These are phyloP conservation scores for Diachrysia chrysitis DNA, from an alignment of 2,888 invertebrate species.

Conservation along the genomic window DNA sequence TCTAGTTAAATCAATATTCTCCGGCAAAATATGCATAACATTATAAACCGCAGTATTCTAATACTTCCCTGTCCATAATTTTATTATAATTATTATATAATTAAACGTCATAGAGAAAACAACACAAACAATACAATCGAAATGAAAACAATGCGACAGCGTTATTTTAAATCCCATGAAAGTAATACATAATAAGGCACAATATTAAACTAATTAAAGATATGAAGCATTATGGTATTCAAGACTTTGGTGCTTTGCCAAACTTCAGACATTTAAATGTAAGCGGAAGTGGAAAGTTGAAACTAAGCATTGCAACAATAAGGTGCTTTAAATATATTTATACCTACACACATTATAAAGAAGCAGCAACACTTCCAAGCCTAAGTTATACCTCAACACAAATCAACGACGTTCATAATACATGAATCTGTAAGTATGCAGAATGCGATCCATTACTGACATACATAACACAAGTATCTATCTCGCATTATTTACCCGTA, in stretches of 20 bases:
- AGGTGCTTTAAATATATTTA: conserved; percentile 32
- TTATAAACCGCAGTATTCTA: conserved; percentile 9
- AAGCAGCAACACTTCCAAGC: conserved; percentile 53
- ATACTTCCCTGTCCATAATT: conserved; percentile 38
- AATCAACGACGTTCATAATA: conserved; percentile 67
- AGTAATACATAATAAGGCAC: conserved; percentile 19
- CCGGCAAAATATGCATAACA: conserved; percentile 12
- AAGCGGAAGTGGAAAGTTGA: conserved; percentile 29
- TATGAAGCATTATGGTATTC: conserved; percentile 34
- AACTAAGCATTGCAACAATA: conserved; percentile 35
- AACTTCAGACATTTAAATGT: conserved; percentile 39
- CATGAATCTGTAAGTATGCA: conserved; percentile 63
- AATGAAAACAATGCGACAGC: conserved; percentile 21
- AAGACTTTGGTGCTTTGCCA: conserved; percentile 55
- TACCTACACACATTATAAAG: conserved; percentile 45
- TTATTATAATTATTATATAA: conserved; percentile 10
- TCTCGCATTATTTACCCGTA: conserved; percentile 75
- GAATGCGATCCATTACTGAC: conserved; percentile 60
- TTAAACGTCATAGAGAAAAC: background rate
- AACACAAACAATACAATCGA: conserved; percentile 2
- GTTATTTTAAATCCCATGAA: conserved; percentile 16
- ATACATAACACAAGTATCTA: conserved; percentile 62
- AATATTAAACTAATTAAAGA: conserved; percentile 22
- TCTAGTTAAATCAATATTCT: background rate
- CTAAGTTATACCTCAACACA: conserved; percentile 61